Conservation (phyloP, 2,113 vertebrate genomes). For the Muntiacus muntjak region DNA sequence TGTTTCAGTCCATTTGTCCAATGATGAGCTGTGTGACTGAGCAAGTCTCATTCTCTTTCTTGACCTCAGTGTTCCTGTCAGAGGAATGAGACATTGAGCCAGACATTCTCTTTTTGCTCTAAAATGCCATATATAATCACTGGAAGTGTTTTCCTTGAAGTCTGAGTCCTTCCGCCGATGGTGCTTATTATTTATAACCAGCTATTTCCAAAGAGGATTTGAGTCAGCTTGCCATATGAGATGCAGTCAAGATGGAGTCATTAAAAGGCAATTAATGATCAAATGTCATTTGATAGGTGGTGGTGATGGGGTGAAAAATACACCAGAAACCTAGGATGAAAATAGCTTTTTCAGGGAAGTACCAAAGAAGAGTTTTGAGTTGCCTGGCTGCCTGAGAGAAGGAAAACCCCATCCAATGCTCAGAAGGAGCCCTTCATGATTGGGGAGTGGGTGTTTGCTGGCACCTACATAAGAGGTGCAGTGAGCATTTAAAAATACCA, state of each 20-base stretch:
- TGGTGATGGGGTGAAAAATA: not conserved
- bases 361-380: not conserved
- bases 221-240: not conserved
- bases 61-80: not conserved
- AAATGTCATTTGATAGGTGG: not conserved
- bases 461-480: not conserved
- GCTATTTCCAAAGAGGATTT: conserved; percentile 17
- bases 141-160: not conserved
- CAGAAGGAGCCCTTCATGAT: not conserved
- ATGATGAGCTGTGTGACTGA: not conserved
- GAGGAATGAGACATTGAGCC: not conserved
- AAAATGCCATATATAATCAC: not conserved
- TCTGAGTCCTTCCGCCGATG: not conserved
- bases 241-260: not conserved
- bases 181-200: not conserved
- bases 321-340: not conserved
- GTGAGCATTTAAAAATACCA: accelerated
- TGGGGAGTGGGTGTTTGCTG: accelerated
- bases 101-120: not conserved
- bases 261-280: not conserved
- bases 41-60: not conserved
- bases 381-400: not conserved
- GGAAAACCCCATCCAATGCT: not conserved
- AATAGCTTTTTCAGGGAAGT: not conserved
- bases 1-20: not conserved